Evolutionary conservation across 2,888 invertebrate species (phyloP).

Genomic region (Pasiphila rectangulata): DNA sequence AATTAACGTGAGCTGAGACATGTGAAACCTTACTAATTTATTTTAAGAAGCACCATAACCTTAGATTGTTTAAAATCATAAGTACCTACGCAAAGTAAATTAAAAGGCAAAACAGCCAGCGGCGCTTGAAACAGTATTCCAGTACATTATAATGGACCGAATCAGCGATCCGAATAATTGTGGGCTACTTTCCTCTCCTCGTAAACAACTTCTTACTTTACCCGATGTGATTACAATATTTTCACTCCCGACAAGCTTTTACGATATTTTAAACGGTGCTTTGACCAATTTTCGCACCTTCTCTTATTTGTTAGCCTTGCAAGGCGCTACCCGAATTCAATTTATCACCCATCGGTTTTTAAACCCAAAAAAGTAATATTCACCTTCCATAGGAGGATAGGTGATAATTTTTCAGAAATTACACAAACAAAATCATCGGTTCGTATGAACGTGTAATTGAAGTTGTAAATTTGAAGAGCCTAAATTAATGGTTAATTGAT

Average conservation of each 20-base stretch:
- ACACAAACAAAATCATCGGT: conserved; percentile 60
- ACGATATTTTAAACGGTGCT: conserved; percentile 76
- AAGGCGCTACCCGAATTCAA: conserved; percentile 71
- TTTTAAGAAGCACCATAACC: neutral
- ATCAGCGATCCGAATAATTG: conserved; percentile 49
- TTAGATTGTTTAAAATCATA: conserved; percentile 7
- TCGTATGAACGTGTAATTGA: conserved; percentile 58
- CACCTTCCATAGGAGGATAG: conserved; percentile 61
- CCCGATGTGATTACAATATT: conserved; percentile 67
- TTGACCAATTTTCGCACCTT: conserved; percentile 72
- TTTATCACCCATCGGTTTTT: conserved; percentile 76
- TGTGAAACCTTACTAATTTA: too few species aligned
- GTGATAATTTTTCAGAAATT: conserved; percentile 63
- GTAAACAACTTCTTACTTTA: conserved; percentile 55
- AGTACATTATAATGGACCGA: conserved; percentile 49
- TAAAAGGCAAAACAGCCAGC: conserved; percentile 24
- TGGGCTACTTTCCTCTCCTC: conserved; percentile 56
- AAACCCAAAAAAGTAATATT: conserved; percentile 62
- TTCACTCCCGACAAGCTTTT: conserved; percentile 65
- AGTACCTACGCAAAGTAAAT: conserved; percentile 25
- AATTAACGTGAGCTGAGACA: too few species aligned
- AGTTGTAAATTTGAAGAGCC: conserved; percentile 46
- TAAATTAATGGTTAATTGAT: conserved; percentile 25
- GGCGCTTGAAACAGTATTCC: conserved; percentile 38
- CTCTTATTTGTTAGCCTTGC: conserved; percentile 62